These are phyloP conservation scores for Saccostrea glomerata DNA, from an alignment of 1,140 invertebrate species.

Conservation along the genomic window DNA sequence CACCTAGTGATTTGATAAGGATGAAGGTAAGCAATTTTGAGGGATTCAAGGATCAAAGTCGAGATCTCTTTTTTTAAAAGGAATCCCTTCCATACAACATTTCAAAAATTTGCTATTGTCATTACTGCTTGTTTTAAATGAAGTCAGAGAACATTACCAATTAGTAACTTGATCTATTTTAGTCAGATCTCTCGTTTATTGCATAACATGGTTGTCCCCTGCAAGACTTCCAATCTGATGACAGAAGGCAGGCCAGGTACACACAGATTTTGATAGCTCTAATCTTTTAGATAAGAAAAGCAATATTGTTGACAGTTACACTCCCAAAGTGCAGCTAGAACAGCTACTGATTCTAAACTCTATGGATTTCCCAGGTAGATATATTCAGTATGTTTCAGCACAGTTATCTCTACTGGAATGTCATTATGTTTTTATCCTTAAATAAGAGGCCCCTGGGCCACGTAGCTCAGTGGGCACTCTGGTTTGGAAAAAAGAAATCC, in stretches of 20 bases:
- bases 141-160: neutral
- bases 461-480: too few species aligned
- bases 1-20: neutral
- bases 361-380: neutral
- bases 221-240: neutral
- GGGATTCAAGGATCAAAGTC: neutral
- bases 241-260: conserved; percentile 1
- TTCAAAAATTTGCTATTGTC: too few species aligned
- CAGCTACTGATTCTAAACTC: neutral
- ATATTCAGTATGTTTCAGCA: too few species aligned
- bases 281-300: conserved; percentile 4
- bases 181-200: conserved; percentile 12
- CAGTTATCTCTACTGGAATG: too few species aligned
- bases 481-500: too few species aligned
- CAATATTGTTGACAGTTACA: conserved; percentile 8
- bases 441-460: too few species aligned
- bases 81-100: neutral
- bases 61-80: neutral
- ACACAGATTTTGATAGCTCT: neutral
- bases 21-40: neutral
- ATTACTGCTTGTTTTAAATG: neutral
- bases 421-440: too few species aligned
- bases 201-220: conserved; percentile 26
- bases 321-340: neutral
- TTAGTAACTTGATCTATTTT: conserved; percentile 13